These are phyloP conservation scores for Nipponia nippon DNA, from an alignment of 2,113 vertebrate genomes.

Conservation along the genomic window DNA sequence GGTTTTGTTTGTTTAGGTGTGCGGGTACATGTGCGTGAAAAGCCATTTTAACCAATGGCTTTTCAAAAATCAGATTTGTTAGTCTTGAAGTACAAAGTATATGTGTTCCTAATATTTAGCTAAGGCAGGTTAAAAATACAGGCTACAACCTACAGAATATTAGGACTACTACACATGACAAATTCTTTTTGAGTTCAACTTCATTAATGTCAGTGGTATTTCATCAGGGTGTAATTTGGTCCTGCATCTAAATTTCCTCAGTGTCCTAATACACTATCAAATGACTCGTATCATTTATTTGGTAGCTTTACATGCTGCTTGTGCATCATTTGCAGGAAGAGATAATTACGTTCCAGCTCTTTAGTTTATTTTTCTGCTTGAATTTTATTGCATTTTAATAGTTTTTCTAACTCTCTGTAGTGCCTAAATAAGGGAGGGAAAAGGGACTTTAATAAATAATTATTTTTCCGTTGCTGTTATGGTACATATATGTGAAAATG, in stretches of 20 bases:
- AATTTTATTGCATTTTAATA: constrained; percentile 33
- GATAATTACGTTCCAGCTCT: constrained; percentile 24
- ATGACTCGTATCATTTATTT: neutral
- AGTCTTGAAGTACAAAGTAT: neutral
- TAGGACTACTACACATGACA: neutral
- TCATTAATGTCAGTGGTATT: neutral
- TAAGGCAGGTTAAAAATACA: neutral
- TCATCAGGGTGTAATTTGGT: neutral
- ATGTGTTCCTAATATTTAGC: neutral
- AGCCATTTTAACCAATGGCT: neutral
- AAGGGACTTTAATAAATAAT: neutral
- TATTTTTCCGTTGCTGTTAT: neutral
- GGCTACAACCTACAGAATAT: neutral
- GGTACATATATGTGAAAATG: neutral
- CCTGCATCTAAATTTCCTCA: neutral
- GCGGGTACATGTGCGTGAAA: neutral
- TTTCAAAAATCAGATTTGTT: neutral
- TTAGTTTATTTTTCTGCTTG: constrained; percentile 32
- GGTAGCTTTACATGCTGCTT: neutral
- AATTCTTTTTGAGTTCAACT: neutral
- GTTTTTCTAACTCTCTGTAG: neutral
- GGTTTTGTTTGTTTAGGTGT: neutral
- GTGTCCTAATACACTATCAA: neutral
- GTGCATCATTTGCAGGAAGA: neutral
- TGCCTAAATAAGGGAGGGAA: neutral